phyloP scores from a whole-genome alignment of 2,888 invertebrate species.

The Parnassius apollo region DNA sequence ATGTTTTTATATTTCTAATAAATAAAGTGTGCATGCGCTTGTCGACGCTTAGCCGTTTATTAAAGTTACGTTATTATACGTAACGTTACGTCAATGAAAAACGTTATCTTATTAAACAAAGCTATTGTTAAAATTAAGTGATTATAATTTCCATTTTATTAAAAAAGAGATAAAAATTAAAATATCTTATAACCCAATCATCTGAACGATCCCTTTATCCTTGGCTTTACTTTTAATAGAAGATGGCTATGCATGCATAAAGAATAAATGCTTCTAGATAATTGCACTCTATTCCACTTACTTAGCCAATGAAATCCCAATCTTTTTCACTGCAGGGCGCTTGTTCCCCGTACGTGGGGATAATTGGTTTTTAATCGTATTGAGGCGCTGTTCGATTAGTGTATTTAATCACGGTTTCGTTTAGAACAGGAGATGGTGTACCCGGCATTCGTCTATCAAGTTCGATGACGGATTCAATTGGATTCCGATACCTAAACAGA shows the following conservation, averaged over 20 bases:
- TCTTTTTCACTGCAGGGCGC: conserved; percentile 29
- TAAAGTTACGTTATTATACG: too few species aligned
- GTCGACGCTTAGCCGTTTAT: too few species aligned
- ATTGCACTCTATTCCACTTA: conserved; percentile 30
- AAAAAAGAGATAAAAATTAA: too few species aligned
- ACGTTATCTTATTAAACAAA: too few species aligned
- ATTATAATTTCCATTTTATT: too few species aligned
- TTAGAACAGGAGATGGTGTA: conserved; percentile 32
- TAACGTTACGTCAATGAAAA: too few species aligned
- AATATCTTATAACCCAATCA: neutral
- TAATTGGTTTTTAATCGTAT: conserved; percentile 45
- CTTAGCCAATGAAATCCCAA: conserved; percentile 34
- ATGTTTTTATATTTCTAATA: too few species aligned
- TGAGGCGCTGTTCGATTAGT: conserved; percentile 38
- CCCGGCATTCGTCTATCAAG: conserved; percentile 16
- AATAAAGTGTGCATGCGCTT: too few species aligned
- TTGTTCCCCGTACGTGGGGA: conserved; percentile 30
- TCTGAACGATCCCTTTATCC: conserved; percentile 12
- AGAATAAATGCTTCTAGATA: conserved; percentile 19
- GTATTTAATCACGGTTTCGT: conserved; percentile 37
- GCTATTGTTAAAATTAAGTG: too few species aligned
- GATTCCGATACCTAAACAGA: conserved; percentile 16
- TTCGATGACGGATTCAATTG: conserved; percentile 7
- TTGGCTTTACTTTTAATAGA: conserved; percentile 14
- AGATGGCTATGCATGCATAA: conserved; percentile 19